Percentiles rank a stretch among this genome's conserved stretches.
Conservation (phyloP, 1,140 invertebrate genomes). For the Theocolax elegans region DNA sequence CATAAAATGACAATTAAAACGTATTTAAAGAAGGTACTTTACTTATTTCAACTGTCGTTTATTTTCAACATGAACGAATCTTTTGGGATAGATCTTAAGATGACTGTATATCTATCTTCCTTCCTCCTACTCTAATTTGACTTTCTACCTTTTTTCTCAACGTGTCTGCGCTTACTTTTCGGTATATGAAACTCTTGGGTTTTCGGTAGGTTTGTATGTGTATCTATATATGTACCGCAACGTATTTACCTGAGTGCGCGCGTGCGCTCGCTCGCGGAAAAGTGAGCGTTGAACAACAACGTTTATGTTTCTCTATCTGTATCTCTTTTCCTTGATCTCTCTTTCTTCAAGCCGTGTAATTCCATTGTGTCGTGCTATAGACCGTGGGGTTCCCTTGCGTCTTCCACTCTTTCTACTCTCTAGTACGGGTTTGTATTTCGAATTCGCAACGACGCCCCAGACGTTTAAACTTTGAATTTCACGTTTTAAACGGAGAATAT, state of each 20-base stretch:
- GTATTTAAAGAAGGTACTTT: no score
- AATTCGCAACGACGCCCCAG: slow-evolving; percentile 15
- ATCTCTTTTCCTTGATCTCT: not conserved
- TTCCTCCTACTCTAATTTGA: no score
- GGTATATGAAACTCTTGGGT: not conserved
- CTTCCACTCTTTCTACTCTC: not conserved
- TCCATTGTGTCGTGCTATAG: no score
- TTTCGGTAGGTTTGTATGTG: not conserved
- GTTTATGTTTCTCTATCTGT: not conserved
- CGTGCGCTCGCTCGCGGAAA: no score
- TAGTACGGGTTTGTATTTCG: slow-evolving; percentile 12
- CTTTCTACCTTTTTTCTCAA: not conserved
- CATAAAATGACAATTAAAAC: no score
- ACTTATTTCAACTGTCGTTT: no score
- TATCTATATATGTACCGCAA: no score
- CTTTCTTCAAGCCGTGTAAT: not conserved
- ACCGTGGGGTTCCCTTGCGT: not conserved
- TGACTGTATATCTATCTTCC: no score
- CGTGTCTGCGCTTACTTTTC: not conserved
- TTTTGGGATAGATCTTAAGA: no score
- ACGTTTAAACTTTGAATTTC: not conserved
- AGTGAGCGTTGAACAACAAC: slow-evolving; percentile 5
- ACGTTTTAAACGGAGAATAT: not conserved
- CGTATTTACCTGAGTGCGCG: no score
- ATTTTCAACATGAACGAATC: no score